Evolutionary conservation across 2,888 invertebrate genomes (phyloP).

Genomic region (Dione vanillae): DNA sequence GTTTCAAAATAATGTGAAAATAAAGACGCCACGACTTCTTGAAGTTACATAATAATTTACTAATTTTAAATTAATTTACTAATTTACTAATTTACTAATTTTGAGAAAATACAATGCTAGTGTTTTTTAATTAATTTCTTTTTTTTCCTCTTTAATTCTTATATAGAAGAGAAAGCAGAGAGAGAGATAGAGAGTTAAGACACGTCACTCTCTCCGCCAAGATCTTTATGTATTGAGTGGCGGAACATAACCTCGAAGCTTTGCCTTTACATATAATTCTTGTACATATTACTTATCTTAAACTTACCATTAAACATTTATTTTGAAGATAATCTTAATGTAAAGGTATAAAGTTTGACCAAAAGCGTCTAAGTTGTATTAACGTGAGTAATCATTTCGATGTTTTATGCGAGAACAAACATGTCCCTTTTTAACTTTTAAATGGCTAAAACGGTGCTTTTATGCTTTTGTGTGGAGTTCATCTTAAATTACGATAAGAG

Average conservation of each 20-base stretch:
- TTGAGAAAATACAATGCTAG: too few relatives aligned
- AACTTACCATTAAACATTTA: neutral
- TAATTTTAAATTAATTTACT: too few relatives aligned
- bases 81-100: too few relatives aligned
- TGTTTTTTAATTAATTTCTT: too few relatives aligned
- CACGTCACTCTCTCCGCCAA: too few relatives aligned
- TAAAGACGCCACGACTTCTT: too few relatives aligned
- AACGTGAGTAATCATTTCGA: slow-evolving; percentile 16
- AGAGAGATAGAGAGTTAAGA: too few relatives aligned
- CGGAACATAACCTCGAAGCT: neutral
- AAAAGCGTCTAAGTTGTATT: slow-evolving; percentile 11
- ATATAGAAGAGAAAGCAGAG: too few relatives aligned
- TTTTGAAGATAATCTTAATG: slow-evolving; percentile 3
- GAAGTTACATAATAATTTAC: too few relatives aligned
- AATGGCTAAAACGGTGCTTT: neutral
- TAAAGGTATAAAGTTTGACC: slow-evolving; percentile 19
- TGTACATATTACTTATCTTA: neutral
- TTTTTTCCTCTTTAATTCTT: too few relatives aligned
- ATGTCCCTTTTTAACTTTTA: neutral
- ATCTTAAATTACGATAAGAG: neutral
- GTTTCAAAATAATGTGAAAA: too few relatives aligned
- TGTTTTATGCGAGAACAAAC: neutral
- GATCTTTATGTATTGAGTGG: too few relatives aligned
- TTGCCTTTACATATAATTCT: neutral
- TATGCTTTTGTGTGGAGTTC: neutral